These are phyloP conservation scores for Cisticola juncidis DNA, from an alignment of 2,113 vertebrate species.

Conservation along the genomic window DNA sequence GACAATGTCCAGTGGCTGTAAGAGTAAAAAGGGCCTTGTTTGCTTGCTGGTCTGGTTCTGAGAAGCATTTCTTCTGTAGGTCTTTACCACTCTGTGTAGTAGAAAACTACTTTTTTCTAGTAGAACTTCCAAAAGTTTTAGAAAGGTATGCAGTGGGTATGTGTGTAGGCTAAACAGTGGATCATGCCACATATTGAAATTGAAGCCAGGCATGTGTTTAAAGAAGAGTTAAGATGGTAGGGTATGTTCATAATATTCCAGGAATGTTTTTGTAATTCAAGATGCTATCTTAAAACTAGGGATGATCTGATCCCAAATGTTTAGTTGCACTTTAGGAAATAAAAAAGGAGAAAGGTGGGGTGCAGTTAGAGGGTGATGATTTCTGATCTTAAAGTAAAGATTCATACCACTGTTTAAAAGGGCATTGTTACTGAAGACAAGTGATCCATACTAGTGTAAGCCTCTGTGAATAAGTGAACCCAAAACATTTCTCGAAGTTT, in stretches of 20 bases:
- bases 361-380: background rate
- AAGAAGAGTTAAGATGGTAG: background rate
- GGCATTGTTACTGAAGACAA: background rate
- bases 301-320: background rate
- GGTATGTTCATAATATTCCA: background rate
- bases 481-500: background rate
- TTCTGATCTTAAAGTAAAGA: background rate
- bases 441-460: background rate
- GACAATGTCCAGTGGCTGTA: background rate
- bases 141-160: background rate
- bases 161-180: background rate
- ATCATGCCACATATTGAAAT: background rate
- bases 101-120: background rate
- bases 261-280: background rate
- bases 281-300: background rate
- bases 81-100: background rate
- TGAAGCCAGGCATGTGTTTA: background rate
- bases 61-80: background rate
- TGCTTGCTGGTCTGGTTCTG: background rate
- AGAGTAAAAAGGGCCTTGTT: background rate
- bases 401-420: background rate
- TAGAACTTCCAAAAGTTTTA: background rate
- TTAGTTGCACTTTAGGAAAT: background rate
- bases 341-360: fast-evolving
- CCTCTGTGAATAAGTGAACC: background rate